Evolutionary conservation across 2,888 invertebrate genomes (phyloP), one percentile per base, ranked within the genome.

Genomic region (Willowsia nigromaculata): DNA sequence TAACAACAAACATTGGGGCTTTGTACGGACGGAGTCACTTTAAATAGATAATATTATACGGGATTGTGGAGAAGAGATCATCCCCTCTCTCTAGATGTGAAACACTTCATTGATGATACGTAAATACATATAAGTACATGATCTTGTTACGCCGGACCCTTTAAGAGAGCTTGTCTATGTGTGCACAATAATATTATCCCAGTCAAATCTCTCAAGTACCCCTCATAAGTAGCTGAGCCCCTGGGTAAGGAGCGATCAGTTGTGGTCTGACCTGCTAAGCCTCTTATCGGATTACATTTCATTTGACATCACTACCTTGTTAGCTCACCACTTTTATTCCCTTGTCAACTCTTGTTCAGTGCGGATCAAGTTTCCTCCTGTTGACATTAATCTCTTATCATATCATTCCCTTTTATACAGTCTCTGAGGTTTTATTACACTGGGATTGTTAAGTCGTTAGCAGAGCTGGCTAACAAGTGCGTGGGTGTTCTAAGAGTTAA

Each of bases 261-360:
- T 89, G 89, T 82, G 85, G 86, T 78, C 84, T 88, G 85, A 88
- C 90, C 85, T 90, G 88, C 85, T 90, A 91, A 90, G 91, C 92
- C 92, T 91, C 92, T 92, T 91, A 92, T 92, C 92, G 89, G 92
- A 92, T 92, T 92, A 92, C 91, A 90, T 86, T 85, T 81, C 91
- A 90, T 88, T 91, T 89, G 88, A 88, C 78, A 74, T 80, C 87
- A 87, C 90, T 87, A 89, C 74, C 90, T 86, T 82, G 90, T 86
- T 89, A 85, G 65, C 88, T n/a, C 74, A 81, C 83, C 78, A 88
- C 83, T 84, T 88, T 88, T 88, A 88, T 88, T 88, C 88, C 68
- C 84, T 88, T 88, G 88, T 84, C 83, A 88, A 50, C 88, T 84
- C 83, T 83, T 83, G 83, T 65, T 76, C 78, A 88, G 88, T 53